Conservation (phyloP, 2,888 invertebrate species). For the Lypha dubia region DNA sequence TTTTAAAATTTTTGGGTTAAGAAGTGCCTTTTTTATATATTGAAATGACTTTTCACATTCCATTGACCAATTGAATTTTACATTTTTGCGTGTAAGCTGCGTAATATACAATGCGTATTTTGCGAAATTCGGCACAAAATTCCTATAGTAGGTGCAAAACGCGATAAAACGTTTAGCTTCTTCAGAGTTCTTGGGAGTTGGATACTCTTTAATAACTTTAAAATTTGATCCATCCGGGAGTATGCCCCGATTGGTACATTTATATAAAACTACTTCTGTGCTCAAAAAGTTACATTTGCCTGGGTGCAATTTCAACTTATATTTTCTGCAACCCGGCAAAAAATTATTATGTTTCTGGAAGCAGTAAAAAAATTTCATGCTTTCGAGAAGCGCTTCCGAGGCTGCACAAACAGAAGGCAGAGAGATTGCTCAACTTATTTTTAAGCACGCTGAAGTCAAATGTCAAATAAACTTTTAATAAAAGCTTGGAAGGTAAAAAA, state of each 20-base stretch:
- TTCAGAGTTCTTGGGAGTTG: neutral
- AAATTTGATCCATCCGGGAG: slow-evolving; percentile 8
- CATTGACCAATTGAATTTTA: neutral
- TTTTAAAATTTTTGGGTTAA: slow-evolving; percentile 47
- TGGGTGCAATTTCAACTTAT: slow-evolving; percentile 10
- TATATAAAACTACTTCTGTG: slow-evolving; percentile 7
- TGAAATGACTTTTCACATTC: slow-evolving; percentile 61
- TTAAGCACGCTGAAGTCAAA: too few relatives aligned
- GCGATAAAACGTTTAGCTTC: slow-evolving; percentile 10
- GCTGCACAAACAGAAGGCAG: too few relatives aligned
- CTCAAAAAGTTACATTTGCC: neutral
- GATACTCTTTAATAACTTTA: neutral
- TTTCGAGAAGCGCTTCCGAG: too few relatives aligned
- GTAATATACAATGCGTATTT: neutral
- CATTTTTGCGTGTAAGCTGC: neutral
- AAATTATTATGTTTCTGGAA: too few relatives aligned
- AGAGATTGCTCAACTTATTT: too few relatives aligned
- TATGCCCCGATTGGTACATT: slow-evolving; percentile 9
- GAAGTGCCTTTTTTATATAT: slow-evolving; percentile 45
- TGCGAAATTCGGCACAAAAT: neutral
- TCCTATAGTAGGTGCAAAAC: slow-evolving; percentile 2
- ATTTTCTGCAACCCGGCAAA: slow-evolving; percentile 8
- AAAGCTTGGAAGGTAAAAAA: too few relatives aligned
- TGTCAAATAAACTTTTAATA: too few relatives aligned
- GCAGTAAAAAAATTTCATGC: too few relatives aligned